Percentiles rank a stretch among this genome's conserved stretches.
These are phyloP conservation scores for Heliconius nattereri DNA, from an alignment of 1,140 invertebrate genomes.

Conservation along the genomic window DNA sequence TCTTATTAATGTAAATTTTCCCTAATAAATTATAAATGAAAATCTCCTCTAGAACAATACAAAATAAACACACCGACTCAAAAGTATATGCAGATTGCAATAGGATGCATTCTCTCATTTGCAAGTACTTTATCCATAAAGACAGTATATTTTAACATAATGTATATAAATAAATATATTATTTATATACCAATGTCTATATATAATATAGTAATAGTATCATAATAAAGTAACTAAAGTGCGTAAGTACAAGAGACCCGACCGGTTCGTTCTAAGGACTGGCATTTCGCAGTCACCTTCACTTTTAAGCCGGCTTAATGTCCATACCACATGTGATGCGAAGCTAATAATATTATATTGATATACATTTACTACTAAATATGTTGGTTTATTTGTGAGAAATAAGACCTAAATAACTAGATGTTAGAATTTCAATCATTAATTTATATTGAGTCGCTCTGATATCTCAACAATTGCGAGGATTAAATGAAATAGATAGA, in stretches of 20 bases:
- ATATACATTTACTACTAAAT: not conserved
- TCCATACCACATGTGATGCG: not conserved
- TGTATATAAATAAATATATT: not conserved
- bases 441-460: too few relatives aligned
- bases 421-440: too few relatives aligned
- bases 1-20: too few relatives aligned
- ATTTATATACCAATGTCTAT: not conserved
- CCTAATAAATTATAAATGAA: too few relatives aligned
- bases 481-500: too few relatives aligned
- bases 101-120: not conserved
- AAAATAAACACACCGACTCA: too few relatives aligned
- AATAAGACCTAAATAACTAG: too few relatives aligned
- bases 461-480: too few relatives aligned
- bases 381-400: too few relatives aligned
- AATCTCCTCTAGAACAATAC: too few relatives aligned
- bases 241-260: constrained; percentile 11
- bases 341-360: constrained; percentile 6
- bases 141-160: not conserved
- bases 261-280: constrained; percentile 24
- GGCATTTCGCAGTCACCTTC: constrained; percentile 34
- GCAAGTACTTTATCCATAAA: not conserved
- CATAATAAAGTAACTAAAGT: not conserved
- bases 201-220: constrained; percentile 8
- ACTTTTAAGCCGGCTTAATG: constrained; percentile 22
- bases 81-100: too few relatives aligned